These are phyloP conservation scores for Mizuhopecten yessoensis DNA, from an alignment of 1,140 invertebrate species.

Conservation along the genomic window DNA sequence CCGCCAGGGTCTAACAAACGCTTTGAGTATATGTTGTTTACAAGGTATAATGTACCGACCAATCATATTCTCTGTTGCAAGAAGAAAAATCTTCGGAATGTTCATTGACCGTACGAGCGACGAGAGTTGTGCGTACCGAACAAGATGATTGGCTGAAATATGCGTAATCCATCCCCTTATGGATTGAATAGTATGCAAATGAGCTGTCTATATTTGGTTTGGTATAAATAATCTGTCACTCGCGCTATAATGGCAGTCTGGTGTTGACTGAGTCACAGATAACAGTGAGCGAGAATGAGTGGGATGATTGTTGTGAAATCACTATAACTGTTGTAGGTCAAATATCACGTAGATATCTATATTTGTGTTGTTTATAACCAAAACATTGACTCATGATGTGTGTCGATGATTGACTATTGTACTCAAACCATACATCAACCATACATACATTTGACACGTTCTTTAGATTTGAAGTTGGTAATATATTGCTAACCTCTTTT, in stretches of 20 bases:
- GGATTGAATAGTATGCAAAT: not conserved
- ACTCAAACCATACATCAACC: too few species aligned
- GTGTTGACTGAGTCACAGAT: not conserved
- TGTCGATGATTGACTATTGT: too few species aligned
- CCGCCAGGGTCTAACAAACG: not conserved
- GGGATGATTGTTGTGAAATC: too few species aligned
- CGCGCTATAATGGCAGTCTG: not conserved
- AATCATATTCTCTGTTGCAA: slow-evolving; percentile 9
- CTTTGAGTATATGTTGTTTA: slow-evolving; percentile 2
- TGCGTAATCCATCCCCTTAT: not conserved
- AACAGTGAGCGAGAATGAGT: too few species aligned
- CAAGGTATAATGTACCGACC: not conserved
- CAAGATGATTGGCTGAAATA: not conserved
- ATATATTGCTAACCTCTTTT: too few species aligned
- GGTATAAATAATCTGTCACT: not conserved
- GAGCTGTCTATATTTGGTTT: slow-evolving; percentile 27
- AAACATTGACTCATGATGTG: too few species aligned
- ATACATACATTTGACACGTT: too few species aligned
- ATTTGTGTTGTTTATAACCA: too few species aligned
- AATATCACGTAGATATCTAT: too few species aligned
- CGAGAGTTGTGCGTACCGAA: not conserved
- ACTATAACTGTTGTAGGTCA: too few species aligned
- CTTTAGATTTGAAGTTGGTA: too few species aligned
- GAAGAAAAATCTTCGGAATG: slow-evolving; percentile 2
- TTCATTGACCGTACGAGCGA: not conserved